These are phyloP conservation scores for Neogale vison DNA, from an alignment of 2,113 vertebrate genomes.

Conservation along the genomic window DNA sequence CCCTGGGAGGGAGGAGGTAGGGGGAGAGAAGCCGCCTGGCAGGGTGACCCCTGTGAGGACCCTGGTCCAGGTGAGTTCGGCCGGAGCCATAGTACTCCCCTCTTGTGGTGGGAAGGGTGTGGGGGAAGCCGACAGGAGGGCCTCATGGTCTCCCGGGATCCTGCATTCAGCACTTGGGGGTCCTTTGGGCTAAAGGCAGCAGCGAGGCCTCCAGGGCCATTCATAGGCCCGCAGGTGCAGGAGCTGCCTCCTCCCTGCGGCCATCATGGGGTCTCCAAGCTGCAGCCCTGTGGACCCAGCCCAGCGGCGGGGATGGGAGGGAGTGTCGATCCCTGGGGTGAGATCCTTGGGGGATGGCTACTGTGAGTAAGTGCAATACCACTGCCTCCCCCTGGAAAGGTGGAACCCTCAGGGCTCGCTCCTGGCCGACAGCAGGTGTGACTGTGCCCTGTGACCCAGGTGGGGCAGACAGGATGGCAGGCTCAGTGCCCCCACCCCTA, in stretches of 20 bases:
- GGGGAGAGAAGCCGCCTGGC: not conserved
- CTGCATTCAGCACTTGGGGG: rapidly evolving
- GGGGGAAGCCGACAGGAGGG: not conserved
- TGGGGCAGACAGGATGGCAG: too few relatives aligned
- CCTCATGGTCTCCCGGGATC: not conserved
- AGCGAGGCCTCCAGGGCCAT: not conserved
- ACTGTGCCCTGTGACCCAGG: not conserved
- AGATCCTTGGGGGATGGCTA: not conserved
- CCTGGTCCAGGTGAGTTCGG: not conserved
- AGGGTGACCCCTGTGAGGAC: not conserved
- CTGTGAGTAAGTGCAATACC: not conserved
- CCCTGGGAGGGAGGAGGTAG: not conserved
- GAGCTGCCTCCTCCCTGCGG: not conserved
- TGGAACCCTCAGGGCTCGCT: not conserved
- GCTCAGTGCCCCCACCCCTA: rapidly evolving
- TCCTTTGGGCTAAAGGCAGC: not conserved
- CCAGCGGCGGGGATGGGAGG: not conserved
- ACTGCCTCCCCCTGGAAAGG: not conserved
- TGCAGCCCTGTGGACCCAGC: not conserved
- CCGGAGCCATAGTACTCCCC: not conserved
- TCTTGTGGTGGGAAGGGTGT: rapidly evolving
- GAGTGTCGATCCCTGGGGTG: rapidly evolving
- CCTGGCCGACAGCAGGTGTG: too few relatives aligned
- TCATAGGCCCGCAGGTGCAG: rapidly evolving
- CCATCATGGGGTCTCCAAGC: too few relatives aligned